phyloP scores from a whole-genome alignment of 1,140 invertebrate genomes.

The Uloborus diversus region DNA sequence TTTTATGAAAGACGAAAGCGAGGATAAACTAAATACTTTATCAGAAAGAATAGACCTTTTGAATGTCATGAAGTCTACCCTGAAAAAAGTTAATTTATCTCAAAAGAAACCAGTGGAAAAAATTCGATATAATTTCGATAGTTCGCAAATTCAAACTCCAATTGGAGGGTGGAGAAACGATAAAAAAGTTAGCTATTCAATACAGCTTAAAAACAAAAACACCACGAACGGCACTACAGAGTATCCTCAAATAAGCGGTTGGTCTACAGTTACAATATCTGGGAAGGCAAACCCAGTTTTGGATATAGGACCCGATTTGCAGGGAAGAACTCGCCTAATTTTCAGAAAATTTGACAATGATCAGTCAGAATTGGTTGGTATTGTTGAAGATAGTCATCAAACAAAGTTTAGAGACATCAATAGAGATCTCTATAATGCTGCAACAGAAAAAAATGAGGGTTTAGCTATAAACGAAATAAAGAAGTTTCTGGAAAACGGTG shows the following conservation, averaged over 20 bases:
- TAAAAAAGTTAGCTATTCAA: neutral
- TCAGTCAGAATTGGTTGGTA: constrained; percentile 1
- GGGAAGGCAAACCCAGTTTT: constrained; percentile 2
- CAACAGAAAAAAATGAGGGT: neutral
- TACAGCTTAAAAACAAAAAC: neutral
- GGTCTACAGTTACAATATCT: neutral
- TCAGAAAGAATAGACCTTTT: neutral
- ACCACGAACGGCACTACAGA: too few relatives aligned
- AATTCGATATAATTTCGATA: neutral
- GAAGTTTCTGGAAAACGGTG: neutral
- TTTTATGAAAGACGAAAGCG: neutral
- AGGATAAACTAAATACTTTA: neutral
- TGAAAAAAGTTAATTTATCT: neutral
- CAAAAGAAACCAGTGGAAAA: neutral
- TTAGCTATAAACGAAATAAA: neutral
- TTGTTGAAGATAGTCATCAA: neutral
- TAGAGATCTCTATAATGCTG: constrained; percentile 7
- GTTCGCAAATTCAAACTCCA: neutral
- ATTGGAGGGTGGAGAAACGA: neutral
- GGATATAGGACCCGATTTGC: neutral
- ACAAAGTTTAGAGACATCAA: constrained; percentile 9
- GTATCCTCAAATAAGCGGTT: neutral
- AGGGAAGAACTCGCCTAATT: constrained; percentile 5
- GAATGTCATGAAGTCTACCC: neutral
- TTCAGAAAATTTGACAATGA: constrained; percentile 9